Conservation (phyloP, 1,140 invertebrate species). For the Drosophila suzukii region DNA sequence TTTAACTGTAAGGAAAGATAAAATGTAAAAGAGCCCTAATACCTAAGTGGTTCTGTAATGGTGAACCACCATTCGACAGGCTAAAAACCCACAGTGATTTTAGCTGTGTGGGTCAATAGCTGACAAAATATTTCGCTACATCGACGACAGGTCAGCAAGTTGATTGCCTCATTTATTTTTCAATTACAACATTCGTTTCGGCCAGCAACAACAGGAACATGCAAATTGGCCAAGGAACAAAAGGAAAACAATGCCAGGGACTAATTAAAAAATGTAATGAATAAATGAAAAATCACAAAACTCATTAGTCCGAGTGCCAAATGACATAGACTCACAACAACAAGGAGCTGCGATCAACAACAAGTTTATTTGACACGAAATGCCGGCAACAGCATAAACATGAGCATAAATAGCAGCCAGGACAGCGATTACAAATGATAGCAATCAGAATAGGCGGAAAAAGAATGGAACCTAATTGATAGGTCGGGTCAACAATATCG, state of each 20-base stretch:
- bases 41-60: not conserved
- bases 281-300: slow-evolving; percentile 81
- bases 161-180: slow-evolving; percentile 83
- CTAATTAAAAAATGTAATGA: slow-evolving; percentile 81
- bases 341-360: slow-evolving; percentile 26
- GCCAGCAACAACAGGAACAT: slow-evolving; percentile 36
- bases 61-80: slow-evolving; percentile 7
- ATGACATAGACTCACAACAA: slow-evolving; percentile 56
- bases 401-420: slow-evolving; percentile 25
- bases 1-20: too few relatives aligned
- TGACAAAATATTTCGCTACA: slow-evolving; percentile 66
- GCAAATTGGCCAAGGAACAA: slow-evolving; percentile 13
- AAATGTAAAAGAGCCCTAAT: not conserved
- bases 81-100: slow-evolving; percentile 22
- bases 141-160: slow-evolving; percentile 79
- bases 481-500: slow-evolving; percentile 29
- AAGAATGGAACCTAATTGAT: slow-evolving; percentile 57
- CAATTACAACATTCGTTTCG: slow-evolving; percentile 79
- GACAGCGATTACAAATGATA: slow-evolving; percentile 26
- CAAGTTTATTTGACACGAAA: slow-evolving; percentile 41
- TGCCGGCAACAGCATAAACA: slow-evolving; percentile 29
- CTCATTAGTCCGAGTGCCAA: slow-evolving; percentile 72
- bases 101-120: slow-evolving; percentile 60
- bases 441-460: slow-evolving; percentile 38
- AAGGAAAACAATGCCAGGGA: slow-evolving; percentile 63